Conservation (phyloP, 2,888 invertebrate genomes). For the Blera fallax region DNA sequence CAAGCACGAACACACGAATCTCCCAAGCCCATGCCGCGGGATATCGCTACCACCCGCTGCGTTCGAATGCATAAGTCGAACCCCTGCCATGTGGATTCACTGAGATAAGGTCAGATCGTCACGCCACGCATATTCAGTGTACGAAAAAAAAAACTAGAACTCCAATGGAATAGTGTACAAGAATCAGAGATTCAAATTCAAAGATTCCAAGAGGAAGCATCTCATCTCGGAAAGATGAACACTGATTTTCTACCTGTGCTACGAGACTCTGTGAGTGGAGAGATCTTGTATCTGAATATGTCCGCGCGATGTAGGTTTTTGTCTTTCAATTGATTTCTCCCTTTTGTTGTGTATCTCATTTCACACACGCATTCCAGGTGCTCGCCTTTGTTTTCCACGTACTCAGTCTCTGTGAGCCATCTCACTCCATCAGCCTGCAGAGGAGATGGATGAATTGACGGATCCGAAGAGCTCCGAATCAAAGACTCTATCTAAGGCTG, state of each 20-base stretch:
- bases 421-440: constrained; percentile 3
- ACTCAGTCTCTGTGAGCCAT: constrained; percentile 31
- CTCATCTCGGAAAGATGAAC: constrained; percentile 57
- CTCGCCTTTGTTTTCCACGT: constrained; percentile 61
- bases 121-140: constrained; percentile 61
- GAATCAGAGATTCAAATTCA: constrained; percentile 61
- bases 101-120: constrained; percentile 67
- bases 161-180: constrained; percentile 25
- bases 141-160: constrained; percentile 7
- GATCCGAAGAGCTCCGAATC: constrained; percentile 44
- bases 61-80: constrained; percentile 69
- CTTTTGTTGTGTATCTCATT: constrained; percentile 55
- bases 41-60: constrained; percentile 67
- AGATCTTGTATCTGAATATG: constrained; percentile 62
- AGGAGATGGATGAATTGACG: constrained; percentile 34
- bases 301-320: constrained; percentile 69
- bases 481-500: constrained; percentile 29
- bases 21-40: constrained; percentile 60
- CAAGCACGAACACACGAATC: constrained; percentile 63
- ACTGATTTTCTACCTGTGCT: constrained; percentile 64
- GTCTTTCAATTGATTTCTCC: constrained; percentile 71
- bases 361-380: constrained; percentile 65
- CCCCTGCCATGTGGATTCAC: constrained; percentile 69
- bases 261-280: neutral
- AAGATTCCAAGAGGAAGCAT: constrained; percentile 56